Conservation (phyloP, 1,140 invertebrate genomes). For the Drosophila kikkawai region DNA sequence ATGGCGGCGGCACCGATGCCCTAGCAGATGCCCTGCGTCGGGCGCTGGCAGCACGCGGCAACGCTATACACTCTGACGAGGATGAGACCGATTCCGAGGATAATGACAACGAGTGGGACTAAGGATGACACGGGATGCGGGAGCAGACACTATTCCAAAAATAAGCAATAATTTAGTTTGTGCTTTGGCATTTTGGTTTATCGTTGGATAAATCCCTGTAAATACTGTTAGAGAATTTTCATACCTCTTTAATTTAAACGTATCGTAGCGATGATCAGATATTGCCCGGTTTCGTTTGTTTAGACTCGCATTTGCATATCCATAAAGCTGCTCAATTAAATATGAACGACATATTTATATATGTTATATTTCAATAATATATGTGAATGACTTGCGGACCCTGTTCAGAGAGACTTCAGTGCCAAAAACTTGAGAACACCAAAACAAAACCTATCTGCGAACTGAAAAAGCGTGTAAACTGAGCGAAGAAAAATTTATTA, state of each 20-base stretch:
- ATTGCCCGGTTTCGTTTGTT: conserved; percentile 47
- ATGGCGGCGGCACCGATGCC: conserved; percentile 69
- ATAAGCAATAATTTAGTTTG: conserved; percentile 74
- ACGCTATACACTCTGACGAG: conserved; percentile 80
- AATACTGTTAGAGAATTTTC: conserved; percentile 77
- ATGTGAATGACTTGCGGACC: conserved; percentile 16
- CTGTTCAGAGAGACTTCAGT: conserved; percentile 36
- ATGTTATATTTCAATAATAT: conserved; percentile 10
- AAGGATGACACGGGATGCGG: conserved; percentile 35
- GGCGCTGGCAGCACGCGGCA: conserved; percentile 69
- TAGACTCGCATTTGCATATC: conserved; percentile 56
- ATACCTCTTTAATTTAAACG: conserved; percentile 78
- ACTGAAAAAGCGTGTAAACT: conserved; percentile 47
- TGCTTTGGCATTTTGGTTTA: conserved; percentile 81
- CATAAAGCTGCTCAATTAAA: conserved; percentile 63
- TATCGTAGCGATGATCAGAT: conserved; percentile 20
- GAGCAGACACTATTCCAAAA: conserved; percentile 69
- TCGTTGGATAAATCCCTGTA: conserved; percentile 68
- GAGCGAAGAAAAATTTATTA: conserved; percentile 54
- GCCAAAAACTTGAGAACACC: conserved; percentile 51
- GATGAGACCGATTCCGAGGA: conserved; percentile 75
- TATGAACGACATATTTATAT: conserved; percentile 16
- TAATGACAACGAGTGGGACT: conserved; percentile 84
- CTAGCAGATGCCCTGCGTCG: conserved; percentile 79
- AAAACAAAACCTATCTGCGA: conserved; percentile 37